Evolutionary conservation across 2,797 vertebrate species (phyloP).

Genomic region (Sebastes iracundus): DNA sequence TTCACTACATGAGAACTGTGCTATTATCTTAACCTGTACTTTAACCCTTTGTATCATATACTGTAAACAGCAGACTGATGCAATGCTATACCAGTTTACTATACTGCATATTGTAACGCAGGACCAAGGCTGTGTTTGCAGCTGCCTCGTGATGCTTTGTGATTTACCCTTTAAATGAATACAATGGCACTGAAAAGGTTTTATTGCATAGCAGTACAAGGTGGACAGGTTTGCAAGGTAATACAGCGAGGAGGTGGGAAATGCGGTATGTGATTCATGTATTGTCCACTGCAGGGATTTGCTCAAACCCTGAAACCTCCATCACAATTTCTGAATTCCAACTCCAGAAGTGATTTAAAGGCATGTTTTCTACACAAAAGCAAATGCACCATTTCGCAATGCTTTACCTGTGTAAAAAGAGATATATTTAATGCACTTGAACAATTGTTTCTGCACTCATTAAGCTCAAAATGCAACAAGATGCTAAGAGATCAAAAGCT

Average conservation of each 20-base stretch:
- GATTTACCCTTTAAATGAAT: conserved; percentile 50
- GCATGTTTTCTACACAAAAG: background rate
- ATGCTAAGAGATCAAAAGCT: background rate
- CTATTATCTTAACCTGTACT: background rate
- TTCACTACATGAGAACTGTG: background rate
- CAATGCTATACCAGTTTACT: background rate
- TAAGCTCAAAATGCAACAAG: background rate
- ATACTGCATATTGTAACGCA: background rate
- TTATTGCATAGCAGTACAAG: conserved; percentile 15
- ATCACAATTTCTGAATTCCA: background rate
- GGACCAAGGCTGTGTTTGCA: conserved; percentile 28
- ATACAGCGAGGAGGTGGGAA: background rate
- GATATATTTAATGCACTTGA: background rate
- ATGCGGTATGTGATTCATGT: background rate
- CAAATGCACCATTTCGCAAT: background rate
- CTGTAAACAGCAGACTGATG: background rate
- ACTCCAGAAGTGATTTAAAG: background rate
- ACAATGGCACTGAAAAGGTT: conserved; percentile 17
- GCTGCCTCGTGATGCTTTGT: conserved; percentile 36
- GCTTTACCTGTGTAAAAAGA: background rate
- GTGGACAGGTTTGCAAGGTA: background rate
- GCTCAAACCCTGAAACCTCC: background rate
- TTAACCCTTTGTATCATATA: background rate
- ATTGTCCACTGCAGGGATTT: background rate
- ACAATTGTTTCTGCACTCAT: background rate